Percentiles rank a stretch among this genome's conserved stretches.
Conservation (phyloP, 2,888 invertebrate species). For the Tubiluchus corallicola region DNA sequence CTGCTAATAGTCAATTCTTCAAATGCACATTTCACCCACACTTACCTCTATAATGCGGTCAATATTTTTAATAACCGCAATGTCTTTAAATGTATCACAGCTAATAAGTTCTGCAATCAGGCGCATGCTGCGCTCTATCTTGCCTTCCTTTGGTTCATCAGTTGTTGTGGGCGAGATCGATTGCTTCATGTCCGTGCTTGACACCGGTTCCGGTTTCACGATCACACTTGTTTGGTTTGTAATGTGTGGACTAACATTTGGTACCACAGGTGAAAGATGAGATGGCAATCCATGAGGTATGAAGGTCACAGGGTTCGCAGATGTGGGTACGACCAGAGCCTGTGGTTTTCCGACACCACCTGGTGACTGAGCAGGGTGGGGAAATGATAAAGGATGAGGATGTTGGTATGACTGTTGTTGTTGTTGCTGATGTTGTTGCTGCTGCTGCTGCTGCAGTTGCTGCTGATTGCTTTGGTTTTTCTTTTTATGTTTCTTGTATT, state of each 20-base stretch:
- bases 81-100: not conserved
- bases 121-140: not conserved
- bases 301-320: not conserved
- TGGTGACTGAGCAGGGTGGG: not conserved
- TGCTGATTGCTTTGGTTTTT: constrained; percentile 28
- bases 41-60: constrained; percentile 1
- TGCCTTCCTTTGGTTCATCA: not conserved
- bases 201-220: not conserved
- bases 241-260: too few relatives aligned
- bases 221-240: constrained; percentile 1
- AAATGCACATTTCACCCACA: too few relatives aligned
- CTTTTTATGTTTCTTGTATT: constrained; percentile 94
- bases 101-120: not conserved
- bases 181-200: not conserved
- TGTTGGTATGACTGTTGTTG: not conserved
- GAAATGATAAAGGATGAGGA: too few relatives aligned
- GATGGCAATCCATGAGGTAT: too few relatives aligned
- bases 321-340: not conserved
- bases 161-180: not conserved
- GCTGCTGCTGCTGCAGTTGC: not conserved
- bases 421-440: not conserved
- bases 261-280: too few relatives aligned
- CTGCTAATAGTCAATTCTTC: too few relatives aligned
- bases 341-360: too few relatives aligned
- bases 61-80: constrained; percentile 1